A percentile compares a stretch with the other conserved stretches of the same genome.
These are phyloP conservation scores for Bufo gargarizans DNA, from an alignment of 2,113 vertebrate genomes.

Conservation along the genomic window DNA sequence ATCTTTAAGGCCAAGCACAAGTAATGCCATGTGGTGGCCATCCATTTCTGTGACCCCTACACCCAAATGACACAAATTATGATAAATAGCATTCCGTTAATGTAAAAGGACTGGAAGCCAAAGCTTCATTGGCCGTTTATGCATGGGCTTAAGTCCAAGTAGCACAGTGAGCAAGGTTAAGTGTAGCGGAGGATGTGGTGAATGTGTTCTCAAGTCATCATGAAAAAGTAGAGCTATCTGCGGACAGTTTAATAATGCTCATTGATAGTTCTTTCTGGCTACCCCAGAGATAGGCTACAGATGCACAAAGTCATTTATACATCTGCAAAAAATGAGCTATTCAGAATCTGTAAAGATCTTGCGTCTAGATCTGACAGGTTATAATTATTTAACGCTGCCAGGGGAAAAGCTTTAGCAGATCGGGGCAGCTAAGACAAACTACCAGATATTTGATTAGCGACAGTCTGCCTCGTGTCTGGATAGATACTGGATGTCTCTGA, in stretches of 20 bases:
- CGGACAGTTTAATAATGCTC: background rate
- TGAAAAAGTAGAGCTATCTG: background rate
- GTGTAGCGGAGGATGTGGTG: background rate
- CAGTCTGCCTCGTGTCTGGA: slow-evolving; percentile 27
- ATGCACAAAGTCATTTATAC: slow-evolving; percentile 36
- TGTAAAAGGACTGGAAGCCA: slow-evolving; percentile 16
- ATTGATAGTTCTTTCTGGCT: slow-evolving; percentile 4
- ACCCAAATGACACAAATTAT: slow-evolving; percentile 35
- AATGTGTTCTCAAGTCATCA: background rate
- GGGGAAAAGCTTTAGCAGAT: slow-evolving; percentile 33
- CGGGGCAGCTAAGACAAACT: slow-evolving; percentile 35
- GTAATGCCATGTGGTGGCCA: slow-evolving; percentile 18
- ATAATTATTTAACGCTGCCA: slow-evolving; percentile 14
- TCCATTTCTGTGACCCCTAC: slow-evolving; percentile 34
- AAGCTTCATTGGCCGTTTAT: slow-evolving; percentile 22
- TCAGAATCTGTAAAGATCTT: slow-evolving; percentile 43
- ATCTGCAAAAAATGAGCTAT: background rate
- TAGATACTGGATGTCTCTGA: slow-evolving; percentile 18
- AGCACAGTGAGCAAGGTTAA: slow-evolving; percentile 34
- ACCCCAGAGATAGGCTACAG: background rate
- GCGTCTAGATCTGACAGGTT: slow-evolving; percentile 38
- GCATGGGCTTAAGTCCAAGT: slow-evolving; percentile 13
- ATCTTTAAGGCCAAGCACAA: slow-evolving; percentile 8
- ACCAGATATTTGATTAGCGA: slow-evolving; percentile 49
- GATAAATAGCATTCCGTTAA: slow-evolving; percentile 30